phyloP scores from a whole-genome alignment of 2,888 invertebrate genomes.

The Drosophila kokeensis region DNA sequence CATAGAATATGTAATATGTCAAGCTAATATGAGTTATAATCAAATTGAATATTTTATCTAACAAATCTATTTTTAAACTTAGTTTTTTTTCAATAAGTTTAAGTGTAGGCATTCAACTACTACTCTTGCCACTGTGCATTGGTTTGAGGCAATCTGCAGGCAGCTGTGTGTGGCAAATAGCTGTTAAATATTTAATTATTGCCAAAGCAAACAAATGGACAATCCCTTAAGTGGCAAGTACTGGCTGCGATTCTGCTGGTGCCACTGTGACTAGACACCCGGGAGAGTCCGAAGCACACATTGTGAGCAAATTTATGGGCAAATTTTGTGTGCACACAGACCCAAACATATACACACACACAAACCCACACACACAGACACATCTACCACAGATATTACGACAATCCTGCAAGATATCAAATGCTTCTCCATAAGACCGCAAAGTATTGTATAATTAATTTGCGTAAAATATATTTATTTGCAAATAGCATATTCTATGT shows the following conservation, averaged over 20 bases:
- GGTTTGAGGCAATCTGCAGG: conserved; percentile 5
- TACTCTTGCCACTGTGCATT: conserved; percentile 2
- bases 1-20: background rate
- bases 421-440: conserved; percentile 23
- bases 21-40: background rate
- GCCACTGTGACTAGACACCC: conserved; percentile 54
- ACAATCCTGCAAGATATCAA: conserved; percentile 22
- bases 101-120: background rate
- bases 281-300: conserved; percentile 1
- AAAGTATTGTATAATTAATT: conserved; percentile 16
- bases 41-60: background rate
- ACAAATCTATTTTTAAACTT: background rate
- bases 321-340: conserved; percentile 11
- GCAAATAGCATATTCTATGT: conserved; percentile 7
- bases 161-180: conserved; percentile 54
- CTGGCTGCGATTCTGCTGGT: conserved; percentile 23
- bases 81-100: background rate
- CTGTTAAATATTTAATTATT: conserved; percentile 72
- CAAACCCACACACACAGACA: background rate
- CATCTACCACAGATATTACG: background rate
- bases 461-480: conserved; percentile 7
- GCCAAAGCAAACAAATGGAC: conserved; percentile 44
- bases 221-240: conserved; percentile 18
- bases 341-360: conserved; percentile 1
- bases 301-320: conserved; percentile 31